These are phyloP conservation scores for Brachionus plicatilis DNA, from an alignment of 1,140 invertebrate species.

Conservation along the genomic window DNA sequence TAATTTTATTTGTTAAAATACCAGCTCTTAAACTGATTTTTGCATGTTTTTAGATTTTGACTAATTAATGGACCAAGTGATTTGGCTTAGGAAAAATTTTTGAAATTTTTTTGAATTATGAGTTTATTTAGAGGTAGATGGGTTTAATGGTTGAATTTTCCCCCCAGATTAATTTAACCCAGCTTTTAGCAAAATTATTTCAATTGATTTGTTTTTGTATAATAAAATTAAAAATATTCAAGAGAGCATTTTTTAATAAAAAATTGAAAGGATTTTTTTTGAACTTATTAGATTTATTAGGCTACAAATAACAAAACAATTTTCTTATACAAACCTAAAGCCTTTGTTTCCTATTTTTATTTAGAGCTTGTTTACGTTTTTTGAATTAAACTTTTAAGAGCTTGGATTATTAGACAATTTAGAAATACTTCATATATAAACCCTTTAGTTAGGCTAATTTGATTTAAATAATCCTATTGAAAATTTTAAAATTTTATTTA, in stretches of 20 bases:
- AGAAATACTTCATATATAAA: background rate
- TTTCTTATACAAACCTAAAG: background rate
- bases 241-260: background rate
- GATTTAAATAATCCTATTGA: background rate
- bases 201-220: background rate
- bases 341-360: background rate
- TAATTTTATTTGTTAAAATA: background rate
- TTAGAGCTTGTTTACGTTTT: background rate
- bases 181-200: background rate
- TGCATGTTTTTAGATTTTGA: background rate
- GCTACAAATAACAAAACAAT: background rate
- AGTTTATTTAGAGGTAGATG: background rate
- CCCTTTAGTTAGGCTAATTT: background rate
- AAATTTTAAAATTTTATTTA: background rate
- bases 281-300: background rate
- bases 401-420: background rate
- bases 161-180: background rate
- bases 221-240: background rate
- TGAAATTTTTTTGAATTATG: too few relatives aligned
- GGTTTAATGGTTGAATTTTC: background rate
- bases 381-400: background rate
- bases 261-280: background rate
- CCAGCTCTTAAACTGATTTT: background rate
- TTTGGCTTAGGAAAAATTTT: background rate
- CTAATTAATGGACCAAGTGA: background rate